These are phyloP conservation scores for Synaphobranchus kaupii DNA, from an alignment of 2,797 vertebrate genomes.

Conservation along the genomic window DNA sequence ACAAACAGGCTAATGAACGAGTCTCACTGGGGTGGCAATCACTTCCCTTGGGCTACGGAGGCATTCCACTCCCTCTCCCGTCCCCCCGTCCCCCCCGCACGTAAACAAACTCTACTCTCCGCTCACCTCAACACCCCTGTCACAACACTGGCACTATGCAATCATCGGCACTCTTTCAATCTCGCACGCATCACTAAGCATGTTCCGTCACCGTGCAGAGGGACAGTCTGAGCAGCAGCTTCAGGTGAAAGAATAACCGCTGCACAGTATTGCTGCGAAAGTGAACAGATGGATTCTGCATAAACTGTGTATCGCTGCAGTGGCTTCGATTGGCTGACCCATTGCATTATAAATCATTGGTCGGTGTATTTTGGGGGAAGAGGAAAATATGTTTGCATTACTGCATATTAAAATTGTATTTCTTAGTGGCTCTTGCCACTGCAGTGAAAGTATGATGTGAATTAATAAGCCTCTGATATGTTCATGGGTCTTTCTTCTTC, in stretches of 20 bases:
- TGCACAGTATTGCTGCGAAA: background rate
- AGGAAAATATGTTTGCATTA: background rate
- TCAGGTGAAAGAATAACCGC: background rate
- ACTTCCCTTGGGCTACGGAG: conserved; percentile 10
- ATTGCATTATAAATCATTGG: background rate
- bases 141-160: conserved; percentile 57
- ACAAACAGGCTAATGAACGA: conserved; percentile 50
- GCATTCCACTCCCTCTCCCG: conserved; percentile 16
- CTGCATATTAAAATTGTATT: background rate
- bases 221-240: background rate
- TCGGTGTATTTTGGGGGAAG: background rate
- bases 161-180: conserved; percentile 53
- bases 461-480: too few species aligned
- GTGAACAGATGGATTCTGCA: background rate
- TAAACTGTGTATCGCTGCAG: background rate
- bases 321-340: too few species aligned
- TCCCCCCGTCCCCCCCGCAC: background rate
- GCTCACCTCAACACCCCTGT: conserved; percentile 53
- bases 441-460: background rate
- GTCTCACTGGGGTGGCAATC: background rate
- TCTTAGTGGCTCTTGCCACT: background rate
- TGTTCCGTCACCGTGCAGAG: conserved; percentile 36
- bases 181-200: conserved; percentile 43
- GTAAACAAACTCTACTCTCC: conserved; percentile 46
- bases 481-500: too few species aligned